Conservation (phyloP, 2,888 invertebrate genomes). For the Parnassius orleans region DNA sequence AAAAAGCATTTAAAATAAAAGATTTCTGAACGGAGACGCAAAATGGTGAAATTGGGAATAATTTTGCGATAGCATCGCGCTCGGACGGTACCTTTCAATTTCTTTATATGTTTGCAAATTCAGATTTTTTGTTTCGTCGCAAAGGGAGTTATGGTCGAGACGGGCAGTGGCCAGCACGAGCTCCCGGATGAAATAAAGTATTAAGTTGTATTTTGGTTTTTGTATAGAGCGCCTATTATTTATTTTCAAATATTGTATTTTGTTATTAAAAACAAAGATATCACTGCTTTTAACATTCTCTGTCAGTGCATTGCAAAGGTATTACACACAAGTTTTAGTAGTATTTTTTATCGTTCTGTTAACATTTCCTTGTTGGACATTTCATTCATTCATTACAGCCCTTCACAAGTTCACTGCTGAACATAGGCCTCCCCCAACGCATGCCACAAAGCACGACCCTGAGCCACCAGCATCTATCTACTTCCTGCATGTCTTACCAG, state of each 20-base stretch:
- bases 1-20: constrained; percentile 45
- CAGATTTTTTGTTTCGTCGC: constrained; percentile 54
- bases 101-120: constrained; percentile 73
- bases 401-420: too few relatives aligned
- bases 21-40: constrained; percentile 60
- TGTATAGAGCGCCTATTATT: constrained; percentile 20
- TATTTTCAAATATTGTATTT: neutral
- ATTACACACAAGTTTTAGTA: too few relatives aligned
- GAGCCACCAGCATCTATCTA: too few relatives aligned
- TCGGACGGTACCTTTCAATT: constrained; percentile 73
- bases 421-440: too few relatives aligned
- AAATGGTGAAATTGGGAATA: constrained; percentile 81
- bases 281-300: too few relatives aligned
- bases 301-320: too few relatives aligned
- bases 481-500: too few relatives aligned
- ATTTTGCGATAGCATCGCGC: constrained; percentile 77
- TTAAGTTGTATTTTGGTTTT: constrained; percentile 36
- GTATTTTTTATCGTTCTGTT: too few relatives aligned
- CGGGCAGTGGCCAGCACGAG: constrained; percentile 33
- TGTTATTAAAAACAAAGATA: too few relatives aligned
- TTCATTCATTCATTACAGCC: too few relatives aligned
- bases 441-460: too few relatives aligned
- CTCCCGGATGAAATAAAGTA: constrained; percentile 33
- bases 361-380: too few relatives aligned
- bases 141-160: constrained; percentile 49